A percentile compares a stretch with the other conserved stretches of the same genome.
phyloP scores from a whole-genome alignment of 2,888 invertebrate species.

The Pyrochroa serraticornis region DNA sequence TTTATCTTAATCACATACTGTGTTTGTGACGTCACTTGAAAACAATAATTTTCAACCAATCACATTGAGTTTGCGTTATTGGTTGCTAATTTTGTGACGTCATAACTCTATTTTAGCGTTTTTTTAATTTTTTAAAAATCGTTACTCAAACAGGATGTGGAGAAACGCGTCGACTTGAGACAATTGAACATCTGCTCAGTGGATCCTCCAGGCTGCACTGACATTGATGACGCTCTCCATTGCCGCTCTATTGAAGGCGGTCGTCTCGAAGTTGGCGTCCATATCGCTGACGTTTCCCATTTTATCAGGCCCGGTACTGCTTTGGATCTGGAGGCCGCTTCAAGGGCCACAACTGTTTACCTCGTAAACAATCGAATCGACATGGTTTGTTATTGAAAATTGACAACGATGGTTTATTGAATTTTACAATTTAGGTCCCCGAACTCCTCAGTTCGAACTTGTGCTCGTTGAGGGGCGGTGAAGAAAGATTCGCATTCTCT shows the following conservation, averaged over 20 bases:
- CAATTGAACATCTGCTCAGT: conserved; percentile 90
- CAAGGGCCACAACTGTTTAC: conserved; percentile 96
- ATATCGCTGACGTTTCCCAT: conserved; percentile 98
- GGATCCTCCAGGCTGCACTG: conserved; percentile 98
- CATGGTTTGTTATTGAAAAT: conserved; percentile 66
- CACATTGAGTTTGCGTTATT: too few relatives aligned
- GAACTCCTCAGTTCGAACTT: conserved; percentile 93
- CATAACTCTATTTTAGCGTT: neutral
- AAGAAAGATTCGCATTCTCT: conserved; percentile 93
- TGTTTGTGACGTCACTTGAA: neutral
- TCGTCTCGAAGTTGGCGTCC: conserved; percentile 89
- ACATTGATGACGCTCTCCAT: conserved; percentile 98
- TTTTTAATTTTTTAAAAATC: too few relatives aligned
- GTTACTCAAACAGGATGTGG: conserved; percentile 78
- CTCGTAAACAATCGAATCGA: conserved; percentile 91
- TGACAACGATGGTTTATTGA: neutral
- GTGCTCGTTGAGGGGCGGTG: conserved; percentile 90
- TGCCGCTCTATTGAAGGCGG: conserved; percentile 77
- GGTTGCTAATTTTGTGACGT: too few relatives aligned
- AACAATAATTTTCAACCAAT: too few relatives aligned
- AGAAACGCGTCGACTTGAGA: conserved; percentile 82
- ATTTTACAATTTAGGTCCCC: conserved; percentile 53
- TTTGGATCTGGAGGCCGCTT: conserved; percentile 89
- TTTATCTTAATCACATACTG: too few relatives aligned
- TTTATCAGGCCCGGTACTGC: conserved; percentile 94